phyloP scores from a whole-genome alignment of 2,888 invertebrate genomes.

The Lissocephala sabroskyi region DNA sequence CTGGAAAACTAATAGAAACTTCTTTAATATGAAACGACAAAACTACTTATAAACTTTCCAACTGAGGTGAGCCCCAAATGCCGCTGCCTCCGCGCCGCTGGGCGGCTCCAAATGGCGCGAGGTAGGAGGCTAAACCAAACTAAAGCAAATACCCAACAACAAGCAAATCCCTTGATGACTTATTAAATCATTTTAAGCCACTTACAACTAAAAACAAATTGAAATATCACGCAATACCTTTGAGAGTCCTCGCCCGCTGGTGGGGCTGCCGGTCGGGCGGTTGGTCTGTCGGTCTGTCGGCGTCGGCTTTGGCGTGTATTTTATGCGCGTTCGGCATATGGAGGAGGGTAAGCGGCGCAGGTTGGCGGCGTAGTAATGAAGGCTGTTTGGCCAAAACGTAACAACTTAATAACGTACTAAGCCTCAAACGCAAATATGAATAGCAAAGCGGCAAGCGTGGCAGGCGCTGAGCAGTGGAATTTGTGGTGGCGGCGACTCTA shows the following conservation, averaged over 20 bases:
- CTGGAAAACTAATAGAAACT: constrained; percentile 61
- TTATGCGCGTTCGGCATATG: constrained; percentile 1
- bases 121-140: constrained; percentile 22
- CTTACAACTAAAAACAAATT: constrained; percentile 67
- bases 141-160: constrained; percentile 59
- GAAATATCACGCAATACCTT: constrained; percentile 67
- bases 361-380: neutral
- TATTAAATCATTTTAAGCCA: constrained; percentile 68
- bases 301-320: neutral
- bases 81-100: neutral
- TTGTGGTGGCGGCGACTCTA: too few species aligned
- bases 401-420: constrained; percentile 66
- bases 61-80: constrained; percentile 20
- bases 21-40: constrained; percentile 58
- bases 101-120: neutral
- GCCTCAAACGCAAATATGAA: constrained; percentile 64
- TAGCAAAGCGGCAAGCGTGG: constrained; percentile 28
- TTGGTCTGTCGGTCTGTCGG: neutral
- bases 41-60: constrained; percentile 59
- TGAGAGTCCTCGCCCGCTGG: constrained; percentile 27
- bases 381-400: constrained; percentile 33
- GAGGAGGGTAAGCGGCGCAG: neutral
- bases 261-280: neutral
- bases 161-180: constrained; percentile 67
- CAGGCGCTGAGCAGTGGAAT: too few species aligned